phyloP scores from a whole-genome alignment of 2,797 vertebrate genomes.

The Sebastiscus tertius region DNA sequence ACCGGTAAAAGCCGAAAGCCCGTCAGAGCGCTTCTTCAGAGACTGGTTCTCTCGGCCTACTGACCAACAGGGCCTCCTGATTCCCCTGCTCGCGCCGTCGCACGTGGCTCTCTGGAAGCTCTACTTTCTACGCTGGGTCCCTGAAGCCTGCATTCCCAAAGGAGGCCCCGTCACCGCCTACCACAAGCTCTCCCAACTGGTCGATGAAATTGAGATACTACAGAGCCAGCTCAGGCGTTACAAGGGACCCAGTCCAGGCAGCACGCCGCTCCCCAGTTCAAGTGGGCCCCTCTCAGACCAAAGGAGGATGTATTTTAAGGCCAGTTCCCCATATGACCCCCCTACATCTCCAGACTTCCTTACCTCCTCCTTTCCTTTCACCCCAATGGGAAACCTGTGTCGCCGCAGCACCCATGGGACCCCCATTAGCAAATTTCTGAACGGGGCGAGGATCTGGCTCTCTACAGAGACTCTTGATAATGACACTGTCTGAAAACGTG shows the following conservation, averaged over 20 bases:
- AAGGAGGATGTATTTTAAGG: constrained; percentile 90
- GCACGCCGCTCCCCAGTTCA: constrained; percentile 63
- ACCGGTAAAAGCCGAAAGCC: constrained; percentile 77
- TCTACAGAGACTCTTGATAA: constrained; percentile 95
- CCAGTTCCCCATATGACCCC: constrained; percentile 68
- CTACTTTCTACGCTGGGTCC: constrained; percentile 96
- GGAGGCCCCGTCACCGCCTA: constrained; percentile 90
- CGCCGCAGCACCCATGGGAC: constrained; percentile 90
- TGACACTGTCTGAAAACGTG: constrained; percentile 79
- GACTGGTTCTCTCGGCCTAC: constrained; percentile 89
- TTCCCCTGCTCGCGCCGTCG: constrained; percentile 87
- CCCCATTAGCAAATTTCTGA: constrained; percentile 95
- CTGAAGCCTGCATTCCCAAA: constrained; percentile 90
- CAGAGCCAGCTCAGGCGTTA: constrained; percentile 87
- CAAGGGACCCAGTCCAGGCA: constrained; percentile 68
- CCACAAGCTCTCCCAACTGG: constrained; percentile 90
- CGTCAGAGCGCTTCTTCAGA: constrained; percentile 86
- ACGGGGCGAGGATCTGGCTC: constrained; percentile 96
- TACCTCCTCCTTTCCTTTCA: constrained; percentile 96
- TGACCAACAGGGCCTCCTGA: constrained; percentile 88
- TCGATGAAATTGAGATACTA: constrained; percentile 91
- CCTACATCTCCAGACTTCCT: constrained; percentile 85
- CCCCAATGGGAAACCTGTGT: constrained; percentile 93
- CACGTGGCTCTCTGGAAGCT: constrained; percentile 94
- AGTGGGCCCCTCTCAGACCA: constrained; percentile 72